Conservation (phyloP, 2,113 vertebrate genomes). For the Pelmatolapia mariae region DNA sequence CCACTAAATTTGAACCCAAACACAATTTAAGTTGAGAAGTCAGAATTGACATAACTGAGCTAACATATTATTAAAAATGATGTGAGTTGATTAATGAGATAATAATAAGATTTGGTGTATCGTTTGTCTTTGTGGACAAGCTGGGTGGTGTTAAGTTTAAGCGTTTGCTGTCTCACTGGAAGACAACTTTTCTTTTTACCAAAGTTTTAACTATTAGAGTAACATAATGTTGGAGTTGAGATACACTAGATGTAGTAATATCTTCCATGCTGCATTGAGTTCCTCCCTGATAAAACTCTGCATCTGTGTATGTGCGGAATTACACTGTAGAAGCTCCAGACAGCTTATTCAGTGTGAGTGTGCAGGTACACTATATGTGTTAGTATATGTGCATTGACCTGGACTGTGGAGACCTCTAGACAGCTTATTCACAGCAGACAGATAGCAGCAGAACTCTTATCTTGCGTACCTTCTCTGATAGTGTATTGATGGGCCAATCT, state of each 20-base stretch:
- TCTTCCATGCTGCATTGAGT: conserved; percentile 35
- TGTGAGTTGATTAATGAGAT: not conserved
- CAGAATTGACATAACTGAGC: not conserved
- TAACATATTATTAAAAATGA: not conserved
- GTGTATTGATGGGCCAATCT: conserved; percentile 68
- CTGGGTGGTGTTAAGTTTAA: not conserved
- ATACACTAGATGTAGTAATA: conserved; percentile 49
- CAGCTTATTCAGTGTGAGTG: conserved; percentile 23
- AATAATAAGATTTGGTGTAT: not conserved
- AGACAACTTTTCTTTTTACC: conserved; percentile 28
- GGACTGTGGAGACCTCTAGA: conserved; percentile 52
- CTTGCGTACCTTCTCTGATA: conserved; percentile 57
- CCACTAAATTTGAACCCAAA: not conserved
- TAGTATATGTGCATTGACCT: conserved; percentile 28
- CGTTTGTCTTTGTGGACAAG: not conserved
- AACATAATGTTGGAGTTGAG: conserved; percentile 34
- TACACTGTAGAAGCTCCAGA: conserved; percentile 10
- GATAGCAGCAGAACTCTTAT: conserved; percentile 64
- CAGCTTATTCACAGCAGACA: conserved; percentile 64
- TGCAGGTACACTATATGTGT: not conserved
- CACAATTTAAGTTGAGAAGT: not conserved
- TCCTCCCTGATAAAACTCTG: conserved; percentile 37
- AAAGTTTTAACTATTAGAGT: conserved; percentile 26
- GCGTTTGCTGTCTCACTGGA: not conserved
- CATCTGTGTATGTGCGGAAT: conserved; percentile 25